Conservation (phyloP, 2,113 vertebrate species). For the Phalacrocorax pelagicus region DNA sequence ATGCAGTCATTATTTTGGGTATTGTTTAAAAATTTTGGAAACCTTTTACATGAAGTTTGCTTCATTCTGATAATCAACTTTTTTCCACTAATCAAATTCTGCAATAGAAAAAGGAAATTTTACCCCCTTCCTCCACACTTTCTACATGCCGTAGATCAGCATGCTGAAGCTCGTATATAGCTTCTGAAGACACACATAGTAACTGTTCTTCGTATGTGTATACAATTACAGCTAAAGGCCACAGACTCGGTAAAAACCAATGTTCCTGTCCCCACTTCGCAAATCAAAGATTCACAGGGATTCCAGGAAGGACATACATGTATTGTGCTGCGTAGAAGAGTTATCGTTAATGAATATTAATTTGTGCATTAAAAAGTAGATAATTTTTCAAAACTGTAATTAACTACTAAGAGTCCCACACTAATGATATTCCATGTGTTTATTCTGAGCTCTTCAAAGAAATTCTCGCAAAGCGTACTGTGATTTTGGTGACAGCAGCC, state of each 20-base stretch:
- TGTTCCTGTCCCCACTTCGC: not conserved
- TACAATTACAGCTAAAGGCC: not conserved
- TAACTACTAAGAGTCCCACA: not conserved
- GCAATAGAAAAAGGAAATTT: not conserved
- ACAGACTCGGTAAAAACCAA: not conserved
- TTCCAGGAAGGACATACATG: not conserved
- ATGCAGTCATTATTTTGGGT: not conserved
- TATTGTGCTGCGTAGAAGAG: no score
- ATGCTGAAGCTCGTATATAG: not conserved
- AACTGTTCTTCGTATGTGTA: not conserved
- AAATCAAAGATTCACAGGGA: not conserved
- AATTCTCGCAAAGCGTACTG: not conserved
- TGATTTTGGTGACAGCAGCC: not conserved
- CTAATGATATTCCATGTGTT: not conserved
- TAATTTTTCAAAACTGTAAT: not conserved
- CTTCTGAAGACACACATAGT: not conserved
- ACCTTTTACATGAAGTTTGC: not conserved
- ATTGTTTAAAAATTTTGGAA: not conserved
- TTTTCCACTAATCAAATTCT: not conserved
- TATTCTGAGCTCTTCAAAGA: not conserved
- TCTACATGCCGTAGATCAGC: not conserved
- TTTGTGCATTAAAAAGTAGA: not conserved
- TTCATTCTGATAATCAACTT: not conserved
- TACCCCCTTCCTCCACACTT: not conserved
- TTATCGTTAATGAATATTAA: not conserved